Base-by-base conservation (phyloP, 2,797 vertebrate genomes). In the Dendrocincla tyrannina region DNA sequence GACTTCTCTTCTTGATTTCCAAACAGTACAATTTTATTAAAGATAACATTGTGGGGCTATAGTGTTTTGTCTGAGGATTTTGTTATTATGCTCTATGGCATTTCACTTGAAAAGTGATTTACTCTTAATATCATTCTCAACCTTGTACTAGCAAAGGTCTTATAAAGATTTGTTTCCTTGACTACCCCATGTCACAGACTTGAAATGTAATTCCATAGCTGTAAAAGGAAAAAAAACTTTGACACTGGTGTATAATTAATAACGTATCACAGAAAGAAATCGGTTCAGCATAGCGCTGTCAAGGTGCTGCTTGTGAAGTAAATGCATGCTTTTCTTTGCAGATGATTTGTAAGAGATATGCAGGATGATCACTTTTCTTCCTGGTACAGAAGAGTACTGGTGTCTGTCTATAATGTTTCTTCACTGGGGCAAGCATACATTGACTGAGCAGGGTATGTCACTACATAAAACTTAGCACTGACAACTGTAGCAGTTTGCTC, bases 151-250 rank as follows among this genome's bases (percentile, higher is more conserved):
- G 33, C 22, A 88, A 81, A 96, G 79, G 79, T 69, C 69, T 73
- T 52, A 47, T 5, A 93, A 95, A 94, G 66, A 89, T 88, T 94
- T 92, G 89, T 94, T 91, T 92, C 91, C 76, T 88, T 92, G 87
- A 78, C 82, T 94, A 86, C 89, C 8, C 37, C 9, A 22, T 84
- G 77, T 67, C 74, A 63, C 17, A 70, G 25, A 41, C 32, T 81
- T 83, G 80, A 91, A 94, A 79, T n/a, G 7, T 42, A 92, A 91
- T 85, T 94, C 92, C 46, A 52, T 19, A 68, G 30, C 27, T 58
- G 47, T 64, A 74, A 58, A 58, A 68, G n/a, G 10, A 35, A 50
- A 90, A 82, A 42, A 73, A 66, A 28, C 37, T 15, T 52, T 56
- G 49, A 41, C 56, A 53, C 33, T 28, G 23, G 28, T 89, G 23